These are phyloP conservation scores for Nomia melanderi DNA, from an alignment of 1,140 invertebrate species.

Conservation along the genomic window DNA sequence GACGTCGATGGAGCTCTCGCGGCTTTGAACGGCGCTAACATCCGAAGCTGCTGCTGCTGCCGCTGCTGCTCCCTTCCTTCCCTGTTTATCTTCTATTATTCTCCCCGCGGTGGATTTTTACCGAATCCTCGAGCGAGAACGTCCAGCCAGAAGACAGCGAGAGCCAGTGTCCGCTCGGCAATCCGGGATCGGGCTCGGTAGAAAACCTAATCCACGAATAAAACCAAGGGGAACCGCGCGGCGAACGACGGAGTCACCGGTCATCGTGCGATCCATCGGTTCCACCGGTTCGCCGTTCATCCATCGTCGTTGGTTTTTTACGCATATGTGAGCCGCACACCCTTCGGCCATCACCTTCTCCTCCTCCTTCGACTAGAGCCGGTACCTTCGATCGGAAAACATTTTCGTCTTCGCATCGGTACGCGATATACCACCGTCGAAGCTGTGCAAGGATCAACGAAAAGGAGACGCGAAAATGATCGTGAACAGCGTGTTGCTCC, in stretches of 20 bases:
- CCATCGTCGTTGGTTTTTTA: neutral
- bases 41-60: constrained; percentile 40
- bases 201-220: constrained; percentile 9
- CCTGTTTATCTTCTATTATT: neutral
- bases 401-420: constrained; percentile 6
- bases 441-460: neutral
- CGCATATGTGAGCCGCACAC: constrained; percentile 20
- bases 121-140: constrained; percentile 7
- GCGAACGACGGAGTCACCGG: neutral
- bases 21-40: constrained; percentile 62
- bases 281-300: neutral
- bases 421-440: neutral
- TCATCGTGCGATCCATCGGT: neutral
- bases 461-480: constrained; percentile 63
- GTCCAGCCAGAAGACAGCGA: neutral
- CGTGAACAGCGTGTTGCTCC: constrained; percentile 62
- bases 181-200: constrained; percentile 20
- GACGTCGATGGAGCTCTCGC: constrained; percentile 71
- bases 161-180: constrained; percentile 8
- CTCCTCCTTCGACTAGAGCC: constrained; percentile 8
- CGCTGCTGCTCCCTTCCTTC: constrained; percentile 9
- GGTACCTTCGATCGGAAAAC: neutral
- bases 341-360: neutral
- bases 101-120: constrained; percentile 1
- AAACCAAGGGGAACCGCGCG: constrained; percentile 1